Percentiles rank a stretch among this genome's conserved stretches.
Evolutionary conservation across 2,888 invertebrate genomes (phyloP).

Genomic region (Drosophila picticornis): DNA sequence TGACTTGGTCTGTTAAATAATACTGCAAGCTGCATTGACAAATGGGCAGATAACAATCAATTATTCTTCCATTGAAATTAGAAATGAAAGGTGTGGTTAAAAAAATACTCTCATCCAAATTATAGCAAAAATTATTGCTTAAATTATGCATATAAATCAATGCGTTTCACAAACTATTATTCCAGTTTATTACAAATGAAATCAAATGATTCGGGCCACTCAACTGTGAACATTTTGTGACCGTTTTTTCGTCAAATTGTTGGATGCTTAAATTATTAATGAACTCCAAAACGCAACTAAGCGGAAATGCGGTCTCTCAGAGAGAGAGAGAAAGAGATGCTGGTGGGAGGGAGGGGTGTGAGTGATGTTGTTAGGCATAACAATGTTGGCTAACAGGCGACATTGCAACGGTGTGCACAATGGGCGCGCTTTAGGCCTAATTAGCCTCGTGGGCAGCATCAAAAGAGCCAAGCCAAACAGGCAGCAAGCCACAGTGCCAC

Average conservation of each 20-base stretch:
- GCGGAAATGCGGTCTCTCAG: conserved; percentile 34
- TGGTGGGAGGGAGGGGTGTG: not conserved
- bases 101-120: not conserved
- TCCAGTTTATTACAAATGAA: not conserved
- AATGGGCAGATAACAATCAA: not conserved
- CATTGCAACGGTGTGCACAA: conserved; percentile 58
- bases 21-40: not conserved
- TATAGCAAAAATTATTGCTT: not conserved
- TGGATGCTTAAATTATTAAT: conserved; percentile 64
- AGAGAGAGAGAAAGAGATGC: not conserved
- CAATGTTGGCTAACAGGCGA: conserved; percentile 59
- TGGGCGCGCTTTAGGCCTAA: conserved; percentile 74
- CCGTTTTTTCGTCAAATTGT: conserved; percentile 5
- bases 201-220: conserved; percentile 13
- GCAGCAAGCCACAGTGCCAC: conserved; percentile 23
- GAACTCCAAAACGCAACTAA: conserved; percentile 44
- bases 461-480: conserved; percentile 23
- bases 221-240: conserved; percentile 44
- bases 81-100: not conserved
- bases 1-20: not conserved
- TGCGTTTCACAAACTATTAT: not conserved
- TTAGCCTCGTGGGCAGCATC: conserved; percentile 74
- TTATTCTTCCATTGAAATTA: not conserved
- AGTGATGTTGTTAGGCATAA: conserved; percentile 29
- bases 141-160: not conserved